These are phyloP conservation scores for Fopius arisanus DNA, from an alignment of 1,140 invertebrate genomes.

Conservation along the genomic window DNA sequence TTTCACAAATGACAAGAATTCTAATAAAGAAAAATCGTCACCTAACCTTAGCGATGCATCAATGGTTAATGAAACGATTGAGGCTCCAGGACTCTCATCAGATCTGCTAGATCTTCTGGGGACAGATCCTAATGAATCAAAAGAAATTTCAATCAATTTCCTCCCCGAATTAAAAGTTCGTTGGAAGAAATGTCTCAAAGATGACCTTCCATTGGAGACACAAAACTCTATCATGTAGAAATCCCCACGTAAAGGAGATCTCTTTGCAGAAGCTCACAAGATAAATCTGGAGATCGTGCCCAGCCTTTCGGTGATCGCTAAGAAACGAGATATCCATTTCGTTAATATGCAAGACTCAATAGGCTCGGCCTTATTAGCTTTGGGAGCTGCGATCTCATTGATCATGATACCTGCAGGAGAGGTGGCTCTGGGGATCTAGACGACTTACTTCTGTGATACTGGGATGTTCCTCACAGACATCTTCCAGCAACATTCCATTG, in stretches of 20 bases:
- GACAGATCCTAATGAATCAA: slow-evolving; percentile 15
- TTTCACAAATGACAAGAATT: background rate
- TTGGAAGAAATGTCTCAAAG: slow-evolving; percentile 17
- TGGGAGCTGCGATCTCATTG: slow-evolving; percentile 32
- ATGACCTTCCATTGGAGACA: slow-evolving; percentile 22
- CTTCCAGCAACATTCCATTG: slow-evolving; percentile 19
- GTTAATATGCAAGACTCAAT: slow-evolving; percentile 32
- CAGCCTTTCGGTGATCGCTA: slow-evolving; percentile 28
- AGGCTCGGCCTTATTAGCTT: slow-evolving; percentile 24
- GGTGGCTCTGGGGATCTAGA: background rate
- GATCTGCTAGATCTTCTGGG: slow-evolving; percentile 24
- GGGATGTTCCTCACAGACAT: slow-evolving; percentile 19
- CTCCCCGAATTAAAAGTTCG: slow-evolving; percentile 20
- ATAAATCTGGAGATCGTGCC: background rate
- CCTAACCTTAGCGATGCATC: background rate
- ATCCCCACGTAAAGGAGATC: slow-evolving; percentile 26
- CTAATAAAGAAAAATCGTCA: background rate
- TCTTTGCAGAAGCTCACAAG: slow-evolving; percentile 7
- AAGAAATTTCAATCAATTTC: slow-evolving; percentile 16
- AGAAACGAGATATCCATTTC: slow-evolving; percentile 37
- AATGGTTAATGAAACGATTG: background rate
- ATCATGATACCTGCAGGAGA: slow-evolving; percentile 22
- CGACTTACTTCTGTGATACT: slow-evolving; percentile 20
- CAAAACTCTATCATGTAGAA: slow-evolving; percentile 22
- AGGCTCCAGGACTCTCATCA: background rate